These are phyloP conservation scores for Lonchura striata DNA, from an alignment of 2,113 vertebrate genomes.

Conservation along the genomic window DNA sequence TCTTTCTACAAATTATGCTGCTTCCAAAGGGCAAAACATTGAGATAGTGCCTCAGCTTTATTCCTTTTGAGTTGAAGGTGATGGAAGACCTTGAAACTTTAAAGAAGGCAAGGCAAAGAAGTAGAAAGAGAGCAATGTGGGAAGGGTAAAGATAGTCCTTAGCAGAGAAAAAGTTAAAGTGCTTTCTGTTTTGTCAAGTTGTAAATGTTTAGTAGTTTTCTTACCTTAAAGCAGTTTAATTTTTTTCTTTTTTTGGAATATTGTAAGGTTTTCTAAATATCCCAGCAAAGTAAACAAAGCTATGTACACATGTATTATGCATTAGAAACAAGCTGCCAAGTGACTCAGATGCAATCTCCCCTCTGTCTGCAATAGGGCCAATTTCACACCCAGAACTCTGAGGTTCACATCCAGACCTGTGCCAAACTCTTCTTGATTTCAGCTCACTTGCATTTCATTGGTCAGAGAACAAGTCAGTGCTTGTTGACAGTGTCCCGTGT, in stretches of 20 bases:
- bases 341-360: background rate
- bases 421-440: background rate
- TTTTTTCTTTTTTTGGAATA: background rate
- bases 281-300: background rate
- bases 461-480: background rate
- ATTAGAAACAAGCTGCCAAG: background rate
- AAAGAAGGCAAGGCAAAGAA: background rate
- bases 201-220: background rate
- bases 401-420: background rate
- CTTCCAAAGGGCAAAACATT: background rate
- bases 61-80: background rate
- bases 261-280: background rate
- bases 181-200: background rate
- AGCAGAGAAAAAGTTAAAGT: background rate
- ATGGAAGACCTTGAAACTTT: background rate
- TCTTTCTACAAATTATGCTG: background rate
- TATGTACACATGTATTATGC: background rate
- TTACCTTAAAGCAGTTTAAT: background rate
- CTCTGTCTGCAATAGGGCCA: background rate
- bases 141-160: background rate
- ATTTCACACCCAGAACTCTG: background rate
- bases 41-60: background rate
- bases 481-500: rapidly evolving
- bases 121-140: background rate
- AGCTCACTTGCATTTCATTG: background rate